phyloP scores from a whole-genome alignment of 2,797 vertebrate species.

The Tympanoctomys barrerae region DNA sequence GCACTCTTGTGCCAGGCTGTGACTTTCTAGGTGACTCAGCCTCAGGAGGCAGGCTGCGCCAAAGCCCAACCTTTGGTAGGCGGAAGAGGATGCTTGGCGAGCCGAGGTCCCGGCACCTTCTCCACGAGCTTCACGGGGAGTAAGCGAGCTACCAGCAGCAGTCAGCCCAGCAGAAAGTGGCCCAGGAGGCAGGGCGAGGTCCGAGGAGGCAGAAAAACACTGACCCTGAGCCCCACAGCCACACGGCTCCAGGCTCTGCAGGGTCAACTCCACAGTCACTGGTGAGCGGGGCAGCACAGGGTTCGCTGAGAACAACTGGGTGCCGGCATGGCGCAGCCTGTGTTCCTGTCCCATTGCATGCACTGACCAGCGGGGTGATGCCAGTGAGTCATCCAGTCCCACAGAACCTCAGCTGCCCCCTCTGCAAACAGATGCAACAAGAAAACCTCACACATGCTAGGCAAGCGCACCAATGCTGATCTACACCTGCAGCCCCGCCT shows the following conservation, averaged over 20 bases:
- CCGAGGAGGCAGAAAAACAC: background rate
- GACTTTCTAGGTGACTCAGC: slow-evolving; percentile 62
- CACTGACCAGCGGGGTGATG: background rate
- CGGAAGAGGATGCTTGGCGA: background rate
- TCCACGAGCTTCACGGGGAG: background rate
- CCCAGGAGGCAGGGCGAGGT: too few species aligned
- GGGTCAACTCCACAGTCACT: background rate
- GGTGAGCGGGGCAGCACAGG: too few species aligned
- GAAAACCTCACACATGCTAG: background rate
- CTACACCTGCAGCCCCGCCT: background rate
- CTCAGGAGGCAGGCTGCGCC: slow-evolving; percentile 35
- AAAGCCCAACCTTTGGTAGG: slow-evolving; percentile 19
- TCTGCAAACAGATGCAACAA: background rate
- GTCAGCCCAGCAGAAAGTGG: background rate
- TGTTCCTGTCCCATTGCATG: background rate
- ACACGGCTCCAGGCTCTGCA: background rate
- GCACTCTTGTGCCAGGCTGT: background rate
- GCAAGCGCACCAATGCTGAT: background rate
- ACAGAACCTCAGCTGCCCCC: background rate
- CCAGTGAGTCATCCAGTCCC: accelerated
- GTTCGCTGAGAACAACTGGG: background rate
- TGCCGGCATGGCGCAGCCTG: accelerated
- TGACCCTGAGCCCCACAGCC: background rate
- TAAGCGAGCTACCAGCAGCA: background rate
- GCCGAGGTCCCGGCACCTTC: background rate